Conservation (phyloP, 2,888 invertebrate species). For the Hypolimnas misippus region DNA sequence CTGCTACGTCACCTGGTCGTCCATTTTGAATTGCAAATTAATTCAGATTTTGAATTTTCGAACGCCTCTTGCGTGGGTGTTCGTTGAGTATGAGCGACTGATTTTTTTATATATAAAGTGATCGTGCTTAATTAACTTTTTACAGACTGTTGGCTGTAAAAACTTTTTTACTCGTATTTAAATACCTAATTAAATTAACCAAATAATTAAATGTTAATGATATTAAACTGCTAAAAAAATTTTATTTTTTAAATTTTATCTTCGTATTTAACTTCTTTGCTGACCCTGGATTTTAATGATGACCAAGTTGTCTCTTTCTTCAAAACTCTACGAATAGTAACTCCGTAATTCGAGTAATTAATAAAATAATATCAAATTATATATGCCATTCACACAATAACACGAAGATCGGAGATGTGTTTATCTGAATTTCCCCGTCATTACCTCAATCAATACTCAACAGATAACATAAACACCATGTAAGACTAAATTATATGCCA, state of each 20-base stretch:
- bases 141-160: not conserved
- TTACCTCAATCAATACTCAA: constrained; percentile 16
- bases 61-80: constrained; percentile 68
- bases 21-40: constrained; percentile 69
- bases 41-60: constrained; percentile 70
- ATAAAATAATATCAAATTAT: not conserved
- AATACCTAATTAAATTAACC: not conserved
- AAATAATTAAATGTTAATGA: no score
- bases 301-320: no score
- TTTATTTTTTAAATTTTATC: no score
- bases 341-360: no score
- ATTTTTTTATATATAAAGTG: constrained; percentile 36
- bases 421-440: constrained; percentile 9
- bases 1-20: constrained; percentile 70
- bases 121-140: constrained; percentile 34
- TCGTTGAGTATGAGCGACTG: constrained; percentile 45
- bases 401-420: not conserved
- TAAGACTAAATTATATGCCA: constrained; percentile 31
- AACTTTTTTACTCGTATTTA: not conserved
- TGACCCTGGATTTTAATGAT: no score
- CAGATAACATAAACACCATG: constrained; percentile 30
- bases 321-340: no score
- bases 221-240: no score
- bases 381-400: not conserved
- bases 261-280: no score